These are phyloP conservation scores for Ophion slaviceki DNA, from an alignment of 2,888 invertebrate species.

Conservation along the genomic window DNA sequence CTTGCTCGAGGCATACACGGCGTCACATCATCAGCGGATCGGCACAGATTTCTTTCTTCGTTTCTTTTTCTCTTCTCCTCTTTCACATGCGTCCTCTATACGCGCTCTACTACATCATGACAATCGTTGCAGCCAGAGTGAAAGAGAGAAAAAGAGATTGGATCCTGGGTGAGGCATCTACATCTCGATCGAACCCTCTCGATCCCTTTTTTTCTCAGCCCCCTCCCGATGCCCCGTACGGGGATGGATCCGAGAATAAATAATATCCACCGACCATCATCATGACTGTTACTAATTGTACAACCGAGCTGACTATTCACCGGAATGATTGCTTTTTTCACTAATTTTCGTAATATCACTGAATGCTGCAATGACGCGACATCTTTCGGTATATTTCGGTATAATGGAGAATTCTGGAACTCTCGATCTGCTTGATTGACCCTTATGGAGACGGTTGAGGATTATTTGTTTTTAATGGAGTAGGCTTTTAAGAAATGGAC, in stretches of 20 bases:
- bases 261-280: neutral
- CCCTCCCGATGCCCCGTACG: neutral
- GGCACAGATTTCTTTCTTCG: constrained; percentile 44
- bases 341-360: constrained; percentile 30
- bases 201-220: constrained; percentile 5
- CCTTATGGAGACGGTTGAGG: too few species aligned
- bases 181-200: constrained; percentile 45
- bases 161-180: neutral
- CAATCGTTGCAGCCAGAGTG: constrained; percentile 35
- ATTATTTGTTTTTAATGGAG: too few species aligned
- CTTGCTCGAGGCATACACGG: constrained; percentile 8
- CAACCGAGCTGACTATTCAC: constrained; percentile 36
- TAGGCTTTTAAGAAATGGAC: too few species aligned
- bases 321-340: constrained; percentile 34
- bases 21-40: constrained; percentile 53
- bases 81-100: constrained; percentile 24
- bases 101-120: constrained; percentile 55
- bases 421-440: too few species aligned
- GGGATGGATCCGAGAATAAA: constrained; percentile 34
- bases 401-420: neutral
- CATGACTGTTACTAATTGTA: constrained; percentile 58
- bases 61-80: constrained; percentile 24
- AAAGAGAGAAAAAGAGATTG: neutral
- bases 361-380: neutral
- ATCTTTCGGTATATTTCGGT: neutral